Evolutionary conservation across 2,797 vertebrate species (phyloP), one percentile per base, ranked within the genome.

Genomic region (Bovichtus diacanthus): DNA sequence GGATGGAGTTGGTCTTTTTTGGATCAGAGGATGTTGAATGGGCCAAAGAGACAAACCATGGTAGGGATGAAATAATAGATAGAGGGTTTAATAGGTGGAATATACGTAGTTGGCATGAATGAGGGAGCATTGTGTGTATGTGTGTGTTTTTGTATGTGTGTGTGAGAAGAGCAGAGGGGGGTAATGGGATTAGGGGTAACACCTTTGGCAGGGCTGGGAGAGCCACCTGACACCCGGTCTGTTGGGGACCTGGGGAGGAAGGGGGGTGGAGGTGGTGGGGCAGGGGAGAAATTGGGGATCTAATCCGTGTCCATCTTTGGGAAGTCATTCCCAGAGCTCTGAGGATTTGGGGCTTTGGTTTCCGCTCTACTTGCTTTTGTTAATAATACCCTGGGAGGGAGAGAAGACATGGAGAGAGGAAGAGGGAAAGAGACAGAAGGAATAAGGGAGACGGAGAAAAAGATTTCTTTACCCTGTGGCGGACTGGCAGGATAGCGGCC

Each of bases 331-430:
- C 93, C 93, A 88, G 91, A 91, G 94, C 94, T 93, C 91, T 81
- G 86, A 92, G 93, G 93, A 93, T 95, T 95, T 94, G 93, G 87
- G 81, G 83, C 81, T 92, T 94, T 94, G 89, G 95, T 97, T 97
- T 96, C 96, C 95, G 83, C 95, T 96, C 96, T 95, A 95, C 96
- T 96, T 96, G 94, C 93, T 96, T 94, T 96, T 95, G 97, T 97
- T 98, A 96, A 97, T 97, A 94, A 94, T 94, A 92, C 90, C 90
- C 92, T 92, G 88, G 93, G 92, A 91, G 92, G 90, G 87, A 88
- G 85, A 86, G 85, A 81, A 84, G 92, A 93, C 85, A 86, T 81
- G 84, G 92, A 90, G 92, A 87, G 89, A 92, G 81, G 84, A 82
- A 84, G 75, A 82, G 80, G 67, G 77, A 77, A 85, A 80, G 73